Conservation (phyloP, 1,140 invertebrate genomes). For the Drosophila obscura region DNA sequence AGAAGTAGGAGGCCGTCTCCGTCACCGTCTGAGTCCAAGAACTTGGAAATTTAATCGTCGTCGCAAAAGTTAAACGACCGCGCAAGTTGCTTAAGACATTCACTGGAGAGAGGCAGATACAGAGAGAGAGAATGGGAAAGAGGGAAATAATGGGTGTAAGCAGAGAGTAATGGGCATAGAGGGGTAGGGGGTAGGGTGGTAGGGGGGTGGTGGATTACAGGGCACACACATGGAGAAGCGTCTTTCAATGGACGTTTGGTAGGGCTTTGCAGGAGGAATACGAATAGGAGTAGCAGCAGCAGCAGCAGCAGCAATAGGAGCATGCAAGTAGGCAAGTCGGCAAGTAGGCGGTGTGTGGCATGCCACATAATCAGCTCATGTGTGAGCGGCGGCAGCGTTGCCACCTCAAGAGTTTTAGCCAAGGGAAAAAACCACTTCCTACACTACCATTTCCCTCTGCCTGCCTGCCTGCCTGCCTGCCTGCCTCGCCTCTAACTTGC, state of each 20-base stretch:
- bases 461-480: not conserved
- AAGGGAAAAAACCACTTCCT: conserved; percentile 49
- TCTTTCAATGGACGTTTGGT: too few species aligned
- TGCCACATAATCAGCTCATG: conserved; percentile 70
- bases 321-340: not conserved
- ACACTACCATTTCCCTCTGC: not conserved
- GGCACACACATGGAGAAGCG: not conserved
- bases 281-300: too few species aligned
- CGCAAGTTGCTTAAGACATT: conserved; percentile 66
- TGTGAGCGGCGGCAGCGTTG: conserved; percentile 46
- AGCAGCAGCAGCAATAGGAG: conserved; percentile 2
- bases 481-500: conserved; percentile 43
- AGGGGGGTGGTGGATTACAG: not conserved
- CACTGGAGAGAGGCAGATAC: not conserved
- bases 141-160: too few species aligned
- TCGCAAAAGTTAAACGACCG: conserved; percentile 78
- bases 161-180: too few species aligned
- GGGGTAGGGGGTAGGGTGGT: not conserved
- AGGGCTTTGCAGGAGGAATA: too few species aligned
- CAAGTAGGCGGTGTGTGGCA: conserved; percentile 16
- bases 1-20: conserved; percentile 2
- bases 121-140: conserved; percentile 10
- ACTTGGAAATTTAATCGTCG: conserved; percentile 73
- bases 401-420: conserved; percentile 7
- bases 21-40: conserved; percentile 52